Base-by-base conservation (phyloP, 1,140 invertebrate genomes). In the Drosophila tropicalis region DNA sequence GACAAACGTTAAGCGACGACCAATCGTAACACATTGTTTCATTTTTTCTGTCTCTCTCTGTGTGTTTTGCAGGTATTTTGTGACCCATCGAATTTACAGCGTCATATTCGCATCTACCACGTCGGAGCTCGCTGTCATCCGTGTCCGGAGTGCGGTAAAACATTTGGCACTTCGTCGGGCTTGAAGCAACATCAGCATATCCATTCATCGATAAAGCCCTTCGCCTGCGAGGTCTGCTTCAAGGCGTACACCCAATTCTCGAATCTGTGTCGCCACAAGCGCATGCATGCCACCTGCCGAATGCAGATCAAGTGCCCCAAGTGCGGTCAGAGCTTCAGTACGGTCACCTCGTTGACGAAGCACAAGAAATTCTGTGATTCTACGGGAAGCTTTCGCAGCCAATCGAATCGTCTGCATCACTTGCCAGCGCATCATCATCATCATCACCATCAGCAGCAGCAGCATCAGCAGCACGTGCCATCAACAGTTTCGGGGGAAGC, bases 151-250 rank as follows among this genome's bases (percentile, higher is more conserved):
- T 99, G 98, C 93, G 98, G 98, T 64, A 99, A 99, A 93, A 99
- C 98, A 54, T 99, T 99, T 93, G 98, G 97, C 9, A 99, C 98
- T 22, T 98, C 97, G 58, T 98, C 97, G 54, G 99, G 99, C 7
- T 94, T 99, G 36, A 99, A 99, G 93, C 99, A 99, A 92, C 99
- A 99, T 93, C 98, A 98, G 25, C 99, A 99, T 93, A 99, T 99
- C 72, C 99, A 99, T 94, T 98, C 97, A 81, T 98, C 97, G 84
- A 96, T 99, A 55, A 99, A 99, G 93, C 99, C 99, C 2, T 99
- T 99, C 92, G 96, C 97, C 93, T 99, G 97, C 92, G 97, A 98
- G 92, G 97, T 98, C 58, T 97, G 96, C 93, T 95, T 95, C 81
- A 97, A 97, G 95, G 95, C 98, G 1, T 99, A 99, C 93, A 99